Percentiles rank a stretch among this genome's conserved stretches.
Conservation (phyloP, 2,797 vertebrate genomes). For the Pangasius krempfi region DNA sequence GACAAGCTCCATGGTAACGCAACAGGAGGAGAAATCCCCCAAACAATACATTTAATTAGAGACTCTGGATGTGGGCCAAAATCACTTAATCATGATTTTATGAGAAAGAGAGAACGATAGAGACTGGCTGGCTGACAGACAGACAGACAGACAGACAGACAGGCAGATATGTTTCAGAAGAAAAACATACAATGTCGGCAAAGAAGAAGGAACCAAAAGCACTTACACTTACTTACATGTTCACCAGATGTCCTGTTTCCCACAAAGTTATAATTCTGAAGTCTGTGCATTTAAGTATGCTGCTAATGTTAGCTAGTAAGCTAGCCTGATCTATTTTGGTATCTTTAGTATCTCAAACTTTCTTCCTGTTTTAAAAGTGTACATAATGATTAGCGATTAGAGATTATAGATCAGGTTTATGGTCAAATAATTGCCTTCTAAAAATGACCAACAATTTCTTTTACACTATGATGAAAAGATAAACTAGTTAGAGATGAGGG, state of each 20-base stretch:
- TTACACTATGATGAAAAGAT: not conserved
- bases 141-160: not conserved
- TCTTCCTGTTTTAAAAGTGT: not conserved
- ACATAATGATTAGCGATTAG: not conserved
- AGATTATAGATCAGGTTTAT: not conserved
- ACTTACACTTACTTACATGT: not conserved
- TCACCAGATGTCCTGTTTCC: not conserved
- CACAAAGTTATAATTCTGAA: not conserved
- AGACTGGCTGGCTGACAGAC: not conserved
- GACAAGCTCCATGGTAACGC: conserved; percentile 59
- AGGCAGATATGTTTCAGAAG: not conserved
- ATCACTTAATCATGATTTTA: conserved; percentile 52
- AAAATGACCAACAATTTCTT: not conserved
- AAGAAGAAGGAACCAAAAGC: not conserved
- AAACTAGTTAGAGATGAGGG: not conserved
- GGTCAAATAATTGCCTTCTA: not conserved
- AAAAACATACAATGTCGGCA: not conserved
- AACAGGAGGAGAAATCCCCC: conserved; percentile 58
- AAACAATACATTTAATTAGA: conserved; percentile 73
- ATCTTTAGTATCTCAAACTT: not conserved
- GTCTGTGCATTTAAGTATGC: not conserved
- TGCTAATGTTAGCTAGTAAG: not conserved
- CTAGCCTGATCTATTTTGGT: not conserved
- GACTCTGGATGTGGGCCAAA: conserved; percentile 58
- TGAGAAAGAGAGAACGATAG: not conserved